Percentiles rank a stretch among this genome's conserved stretches.
phyloP scores from a whole-genome alignment of 37 sponge, comb jelly and placozoan genomes.

The Crambe crambe region DNA sequence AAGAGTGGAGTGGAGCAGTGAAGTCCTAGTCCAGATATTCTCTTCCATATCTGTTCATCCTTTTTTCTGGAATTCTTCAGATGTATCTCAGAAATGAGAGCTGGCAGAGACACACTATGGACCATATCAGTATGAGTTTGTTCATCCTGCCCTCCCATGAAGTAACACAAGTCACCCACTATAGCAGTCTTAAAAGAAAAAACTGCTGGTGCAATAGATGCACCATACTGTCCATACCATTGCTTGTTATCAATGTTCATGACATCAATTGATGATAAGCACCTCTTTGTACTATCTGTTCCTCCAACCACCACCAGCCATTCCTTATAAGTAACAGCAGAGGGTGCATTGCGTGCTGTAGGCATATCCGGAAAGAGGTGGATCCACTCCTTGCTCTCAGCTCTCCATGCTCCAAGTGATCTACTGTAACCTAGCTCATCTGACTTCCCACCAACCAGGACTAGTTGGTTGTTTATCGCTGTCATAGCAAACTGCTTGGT shows the following conservation, averaged over 20 bases:
- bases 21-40: neutral
- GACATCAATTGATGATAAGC: neutral
- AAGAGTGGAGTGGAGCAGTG: neutral
- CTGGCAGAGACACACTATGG: neutral
- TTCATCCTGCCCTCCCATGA: neutral
- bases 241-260: neutral
- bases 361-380: conserved; percentile 27
- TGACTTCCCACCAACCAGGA: neutral
- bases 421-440: too few species aligned
- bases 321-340: conserved; percentile 1
- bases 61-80: neutral
- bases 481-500: neutral
- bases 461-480: conserved; percentile 3
- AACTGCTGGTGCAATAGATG: neutral
- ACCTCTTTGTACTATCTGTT: neutral
- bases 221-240: neutral
- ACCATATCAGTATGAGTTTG: neutral
- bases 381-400: neutral
- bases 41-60: neutral
- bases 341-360: neutral
- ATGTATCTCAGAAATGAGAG: neutral
- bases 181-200: neutral
- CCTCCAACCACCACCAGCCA: conserved; percentile 22
- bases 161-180: neutral
- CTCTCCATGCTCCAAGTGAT: neutral